Percentiles rank a stretch among this genome's conserved stretches.
phyloP scores from a whole-genome alignment of 1,140 invertebrate species.

The Megalonaias nervosa region DNA sequence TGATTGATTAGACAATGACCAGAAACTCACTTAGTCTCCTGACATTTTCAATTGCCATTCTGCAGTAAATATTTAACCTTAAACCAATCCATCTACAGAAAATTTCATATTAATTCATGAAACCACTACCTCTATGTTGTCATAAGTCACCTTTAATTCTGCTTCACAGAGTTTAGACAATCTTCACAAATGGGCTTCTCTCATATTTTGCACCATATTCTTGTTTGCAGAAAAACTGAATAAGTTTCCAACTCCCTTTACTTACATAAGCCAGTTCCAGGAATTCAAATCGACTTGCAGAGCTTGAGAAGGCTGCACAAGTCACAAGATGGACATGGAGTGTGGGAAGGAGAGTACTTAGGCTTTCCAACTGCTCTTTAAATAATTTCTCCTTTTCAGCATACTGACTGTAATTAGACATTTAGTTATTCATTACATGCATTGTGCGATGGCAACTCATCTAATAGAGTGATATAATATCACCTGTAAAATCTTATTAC shows the following conservation, averaged over 20 bases:
- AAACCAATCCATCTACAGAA: too few species aligned
- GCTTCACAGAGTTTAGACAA: too few species aligned
- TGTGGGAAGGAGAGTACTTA: slow-evolving; percentile 63
- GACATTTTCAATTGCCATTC: too few species aligned
- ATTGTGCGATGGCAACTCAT: too few species aligned
- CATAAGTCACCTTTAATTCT: too few species aligned
- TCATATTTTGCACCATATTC: not conserved
- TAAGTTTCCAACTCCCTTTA: not conserved
- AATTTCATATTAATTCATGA: too few species aligned
- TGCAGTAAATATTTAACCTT: too few species aligned
- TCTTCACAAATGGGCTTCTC: not conserved
- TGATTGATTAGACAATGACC: too few species aligned
- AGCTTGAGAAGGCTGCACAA: slow-evolving; percentile 60
- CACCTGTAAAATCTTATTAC: too few species aligned
- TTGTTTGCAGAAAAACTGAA: not conserved
- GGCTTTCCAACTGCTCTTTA: slow-evolving; percentile 54
- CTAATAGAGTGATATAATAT: too few species aligned
- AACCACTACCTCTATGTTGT: too few species aligned
- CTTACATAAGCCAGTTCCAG: slow-evolving; percentile 65
- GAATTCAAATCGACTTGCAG: slow-evolving; percentile 66
- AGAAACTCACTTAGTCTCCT: too few species aligned
- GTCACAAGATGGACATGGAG: slow-evolving; percentile 64
- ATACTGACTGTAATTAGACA: slow-evolving; percentile 57
- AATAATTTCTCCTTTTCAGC: slow-evolving; percentile 60
- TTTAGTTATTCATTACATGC: not conserved